Conservation (phyloP, 2,113 vertebrate species). For the Pan paniscus region DNA sequence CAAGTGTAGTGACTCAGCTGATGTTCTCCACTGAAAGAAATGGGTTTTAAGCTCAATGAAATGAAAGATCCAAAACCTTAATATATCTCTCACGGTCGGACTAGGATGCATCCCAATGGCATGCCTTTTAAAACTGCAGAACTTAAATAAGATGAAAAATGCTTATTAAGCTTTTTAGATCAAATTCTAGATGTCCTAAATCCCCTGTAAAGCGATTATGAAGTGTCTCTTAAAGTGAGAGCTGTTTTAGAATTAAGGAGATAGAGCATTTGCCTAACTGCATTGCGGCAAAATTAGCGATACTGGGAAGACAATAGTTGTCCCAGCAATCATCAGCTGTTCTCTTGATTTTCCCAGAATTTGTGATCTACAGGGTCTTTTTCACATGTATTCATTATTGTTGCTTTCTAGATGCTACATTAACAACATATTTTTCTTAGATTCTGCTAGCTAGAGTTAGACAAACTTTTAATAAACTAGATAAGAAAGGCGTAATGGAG, state of each 20-base stretch:
- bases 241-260: not conserved
- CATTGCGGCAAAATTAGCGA: not conserved
- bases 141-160: not conserved
- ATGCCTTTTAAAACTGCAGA: not conserved
- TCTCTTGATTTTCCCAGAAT: not conserved
- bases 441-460: not conserved
- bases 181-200: not conserved
- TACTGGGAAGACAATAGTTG: not conserved
- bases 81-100: not conserved
- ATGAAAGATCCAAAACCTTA: not conserved
- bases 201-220: not conserved
- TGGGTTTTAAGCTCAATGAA: not conserved
- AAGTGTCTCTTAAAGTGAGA: not conserved
- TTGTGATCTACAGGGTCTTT: not conserved
- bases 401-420: not conserved
- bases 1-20: accelerated
- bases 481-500: not conserved
- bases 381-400: not conserved
- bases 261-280: not conserved
- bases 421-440: not conserved
- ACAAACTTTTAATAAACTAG: not conserved
- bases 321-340: not conserved
- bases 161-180: not conserved
- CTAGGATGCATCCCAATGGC: not conserved
- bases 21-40: not conserved